Evolutionary conservation across 2,113 vertebrate species (phyloP).

Genomic region (Actenoides hombroni): DNA sequence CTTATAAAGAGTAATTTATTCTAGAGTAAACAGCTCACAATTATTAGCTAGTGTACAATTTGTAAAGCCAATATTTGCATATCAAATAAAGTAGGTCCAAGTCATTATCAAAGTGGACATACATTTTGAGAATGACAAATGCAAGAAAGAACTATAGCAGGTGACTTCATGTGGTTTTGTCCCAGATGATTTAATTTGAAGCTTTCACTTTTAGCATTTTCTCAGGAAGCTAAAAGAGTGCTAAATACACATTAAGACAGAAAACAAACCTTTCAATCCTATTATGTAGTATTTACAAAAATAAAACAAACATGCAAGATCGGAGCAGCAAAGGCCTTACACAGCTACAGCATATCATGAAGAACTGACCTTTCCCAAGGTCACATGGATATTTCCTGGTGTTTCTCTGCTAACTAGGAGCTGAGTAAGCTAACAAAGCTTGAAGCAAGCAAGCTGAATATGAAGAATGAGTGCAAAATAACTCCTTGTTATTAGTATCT

Average conservation of each 20-base stretch:
- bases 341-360: neutral
- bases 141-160: neutral
- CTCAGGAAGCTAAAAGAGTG: neutral
- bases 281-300: neutral
- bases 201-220: neutral
- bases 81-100: neutral
- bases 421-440: neutral
- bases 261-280: neutral
- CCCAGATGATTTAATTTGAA: neutral
- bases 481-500: neutral
- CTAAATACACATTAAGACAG: neutral
- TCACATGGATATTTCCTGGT: neutral
- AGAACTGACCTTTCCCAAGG: conserved; percentile 37
- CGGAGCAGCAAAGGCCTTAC: neutral
- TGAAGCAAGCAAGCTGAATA: neutral
- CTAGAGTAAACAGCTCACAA: neutral
- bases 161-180: neutral
- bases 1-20: conserved; percentile 13
- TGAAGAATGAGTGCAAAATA: neutral
- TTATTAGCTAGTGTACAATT: neutral
- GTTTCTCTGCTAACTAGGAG: neutral
- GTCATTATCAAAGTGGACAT: neutral
- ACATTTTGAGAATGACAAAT: neutral
- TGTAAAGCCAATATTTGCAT: neutral
- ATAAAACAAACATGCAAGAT: neutral